Conservation (phyloP, 2,113 vertebrate species). For the Antechinus stuartii region DNA sequence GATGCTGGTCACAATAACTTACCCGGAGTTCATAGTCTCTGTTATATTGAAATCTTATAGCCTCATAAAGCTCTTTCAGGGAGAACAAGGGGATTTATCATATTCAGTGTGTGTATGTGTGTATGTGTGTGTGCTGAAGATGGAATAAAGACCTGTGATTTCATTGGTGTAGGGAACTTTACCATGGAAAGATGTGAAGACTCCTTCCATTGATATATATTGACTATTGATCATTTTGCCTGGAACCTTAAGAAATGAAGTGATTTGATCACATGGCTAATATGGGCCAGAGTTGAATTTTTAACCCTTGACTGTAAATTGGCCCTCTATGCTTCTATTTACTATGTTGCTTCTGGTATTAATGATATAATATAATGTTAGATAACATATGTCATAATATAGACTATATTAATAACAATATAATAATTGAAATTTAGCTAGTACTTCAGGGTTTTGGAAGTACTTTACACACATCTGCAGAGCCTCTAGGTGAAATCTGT, state of each 20-base stretch:
- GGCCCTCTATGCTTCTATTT: background rate
- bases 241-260: background rate
- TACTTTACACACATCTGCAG: background rate
- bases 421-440: background rate
- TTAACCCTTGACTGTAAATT: background rate
- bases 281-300: background rate
- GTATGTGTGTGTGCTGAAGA: background rate
- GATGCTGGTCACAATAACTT: no score
- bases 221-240: background rate
- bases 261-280: background rate
- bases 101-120: no score
- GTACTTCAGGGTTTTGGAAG: background rate
- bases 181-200: background rate
- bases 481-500: background rate
- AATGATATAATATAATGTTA: background rate
- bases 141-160: background rate
- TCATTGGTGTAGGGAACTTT: background rate
- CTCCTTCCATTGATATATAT: no score
- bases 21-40: no score
- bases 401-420: background rate
- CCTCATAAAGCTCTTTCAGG: no score
- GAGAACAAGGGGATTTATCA: no score
- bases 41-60: no score
- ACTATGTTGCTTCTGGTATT: background rate
- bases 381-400: background rate